These are phyloP conservation scores for Carposina sasakii DNA, from an alignment of 1,140 invertebrate species.

Conservation along the genomic window DNA sequence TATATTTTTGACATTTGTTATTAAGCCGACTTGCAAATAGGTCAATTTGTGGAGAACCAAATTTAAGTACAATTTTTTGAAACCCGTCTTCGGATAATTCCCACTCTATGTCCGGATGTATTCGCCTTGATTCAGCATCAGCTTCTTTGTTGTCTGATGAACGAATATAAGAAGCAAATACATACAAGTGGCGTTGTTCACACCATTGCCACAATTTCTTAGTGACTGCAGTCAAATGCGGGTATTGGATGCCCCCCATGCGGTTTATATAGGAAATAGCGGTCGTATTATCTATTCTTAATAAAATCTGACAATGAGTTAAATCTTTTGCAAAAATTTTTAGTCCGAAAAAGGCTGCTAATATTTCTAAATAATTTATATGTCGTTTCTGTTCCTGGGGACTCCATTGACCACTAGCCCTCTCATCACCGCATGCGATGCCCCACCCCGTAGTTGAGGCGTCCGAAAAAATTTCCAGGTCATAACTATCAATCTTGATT, in stretches of 20 bases:
- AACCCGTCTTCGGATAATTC: slow-evolving; percentile 1
- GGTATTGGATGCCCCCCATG: slow-evolving; percentile 11
- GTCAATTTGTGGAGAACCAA: slow-evolving; percentile 6
- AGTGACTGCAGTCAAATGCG: slow-evolving; percentile 1
- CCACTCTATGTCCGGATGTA: slow-evolving; percentile 13
- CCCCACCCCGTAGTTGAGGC: slow-evolving; percentile 16
- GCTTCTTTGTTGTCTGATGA: slow-evolving; percentile 3
- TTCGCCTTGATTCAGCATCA: slow-evolving; percentile 1
- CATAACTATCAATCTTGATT: slow-evolving; percentile 1
- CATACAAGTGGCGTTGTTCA: not conserved
- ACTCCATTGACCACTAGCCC: slow-evolving; percentile 4
- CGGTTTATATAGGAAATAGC: slow-evolving; percentile 10
- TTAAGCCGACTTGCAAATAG: slow-evolving; percentile 8
- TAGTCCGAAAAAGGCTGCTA: slow-evolving; percentile 5
- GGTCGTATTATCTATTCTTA: slow-evolving; percentile 17
- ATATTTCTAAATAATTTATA: slow-evolving; percentile 14
- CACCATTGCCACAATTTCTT: slow-evolving; percentile 14
- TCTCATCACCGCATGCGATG: slow-evolving; percentile 1
- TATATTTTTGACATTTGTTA: slow-evolving; percentile 5
- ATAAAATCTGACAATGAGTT: slow-evolving; percentile 14
- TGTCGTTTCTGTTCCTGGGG: not conserved
- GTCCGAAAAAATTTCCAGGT: slow-evolving; percentile 7
- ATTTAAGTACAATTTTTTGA: not conserved
- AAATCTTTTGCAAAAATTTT: slow-evolving; percentile 11
- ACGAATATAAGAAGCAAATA: slow-evolving; percentile 9